These are phyloP conservation scores for Enteromius fasciolatus DNA, from an alignment of 2,797 vertebrate species.

Conservation along the genomic window DNA sequence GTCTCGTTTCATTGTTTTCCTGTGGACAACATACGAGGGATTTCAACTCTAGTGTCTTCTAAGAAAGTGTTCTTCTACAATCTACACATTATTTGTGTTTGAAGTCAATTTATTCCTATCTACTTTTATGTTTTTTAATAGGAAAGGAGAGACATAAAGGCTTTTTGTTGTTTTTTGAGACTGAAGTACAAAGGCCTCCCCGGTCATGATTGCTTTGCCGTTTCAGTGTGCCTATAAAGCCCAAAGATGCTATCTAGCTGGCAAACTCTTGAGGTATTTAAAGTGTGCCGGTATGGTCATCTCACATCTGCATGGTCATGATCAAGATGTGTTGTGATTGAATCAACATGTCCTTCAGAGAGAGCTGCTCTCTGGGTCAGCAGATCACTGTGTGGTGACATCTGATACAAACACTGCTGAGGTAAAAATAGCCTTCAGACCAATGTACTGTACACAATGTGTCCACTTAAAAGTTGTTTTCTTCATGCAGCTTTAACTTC, in stretches of 20 bases:
- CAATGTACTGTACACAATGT: neutral
- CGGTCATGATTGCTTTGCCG: neutral
- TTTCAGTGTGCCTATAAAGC: neutral
- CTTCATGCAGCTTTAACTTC: neutral
- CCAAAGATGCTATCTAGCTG: neutral
- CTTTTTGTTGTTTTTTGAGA: neutral
- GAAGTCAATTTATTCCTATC: neutral
- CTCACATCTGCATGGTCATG: neutral
- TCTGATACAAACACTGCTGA: constrained; percentile 16
- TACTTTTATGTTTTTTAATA: neutral
- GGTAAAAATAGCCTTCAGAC: constrained; percentile 17
- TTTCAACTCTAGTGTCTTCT: neutral
- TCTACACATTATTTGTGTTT: neutral
- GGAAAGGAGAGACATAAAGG: neutral
- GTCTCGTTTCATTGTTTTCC: neutral
- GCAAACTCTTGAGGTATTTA: neutral
- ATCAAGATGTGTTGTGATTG: constrained; percentile 1
- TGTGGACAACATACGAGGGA: neutral
- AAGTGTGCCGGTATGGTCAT: neutral
- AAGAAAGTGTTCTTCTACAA: neutral
- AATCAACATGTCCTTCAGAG: constrained; percentile 13
- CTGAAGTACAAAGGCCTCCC: neutral
- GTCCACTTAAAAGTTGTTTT: constrained; percentile 6
- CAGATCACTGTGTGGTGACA: constrained; percentile 33
- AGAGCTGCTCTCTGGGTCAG: neutral